Base-by-base conservation (phyloP, 2,797 vertebrate species). In the Erithacus rubecula region DNA sequence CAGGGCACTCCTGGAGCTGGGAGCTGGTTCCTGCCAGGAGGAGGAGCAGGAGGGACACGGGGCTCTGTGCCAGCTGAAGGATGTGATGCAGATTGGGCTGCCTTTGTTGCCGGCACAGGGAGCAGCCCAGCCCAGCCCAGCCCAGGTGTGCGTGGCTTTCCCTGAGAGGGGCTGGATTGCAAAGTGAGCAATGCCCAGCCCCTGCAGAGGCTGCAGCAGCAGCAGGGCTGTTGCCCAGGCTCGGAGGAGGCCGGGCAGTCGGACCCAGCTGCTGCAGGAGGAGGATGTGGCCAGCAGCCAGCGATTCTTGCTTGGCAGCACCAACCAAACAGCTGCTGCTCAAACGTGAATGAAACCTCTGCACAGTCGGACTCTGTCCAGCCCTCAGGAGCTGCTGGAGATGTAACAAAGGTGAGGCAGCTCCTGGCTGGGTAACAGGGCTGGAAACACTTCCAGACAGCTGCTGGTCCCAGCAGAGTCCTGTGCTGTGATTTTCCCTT, bases 301-400 rank as follows among this genome's bases (percentile, higher is more conserved):
- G 29, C 44, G 2, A 5, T 44, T 6, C 77, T 51, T 87, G 91
- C 96, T 68, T 43, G 87, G 96, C 95, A 94, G 84, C 82, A 1
- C 3, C 52, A 89, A 87, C 41, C 68, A 71, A 91, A 36, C 91
- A 83, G 93, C 94, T 82, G 95, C 92, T 87, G 87, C 89, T 90
- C 58, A 9, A 70, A 49, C 0, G 10, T 11, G 53, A 72, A 51
- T 5, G 77, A 91, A 91, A 83, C 43, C 83, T 55, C 76, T 0
- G 4, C 53, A 4, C 44, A 37, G 37, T 2, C 11, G 17, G 91
- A 87, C 92, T 95, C 93, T 71, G 93, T 43, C 87, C 74, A 18
- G 7, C 43, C 43, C 53, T 74, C 56, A 0, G 75, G 60, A 87
- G 20, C 1, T 20, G 77, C 86, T 60, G 41, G 2, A 26, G 82